A percentile compares a stretch with the other conserved stretches of the same genome.
Conservation (phyloP, 1,140 invertebrate species). For the Tetramorium parvispinum region DNA sequence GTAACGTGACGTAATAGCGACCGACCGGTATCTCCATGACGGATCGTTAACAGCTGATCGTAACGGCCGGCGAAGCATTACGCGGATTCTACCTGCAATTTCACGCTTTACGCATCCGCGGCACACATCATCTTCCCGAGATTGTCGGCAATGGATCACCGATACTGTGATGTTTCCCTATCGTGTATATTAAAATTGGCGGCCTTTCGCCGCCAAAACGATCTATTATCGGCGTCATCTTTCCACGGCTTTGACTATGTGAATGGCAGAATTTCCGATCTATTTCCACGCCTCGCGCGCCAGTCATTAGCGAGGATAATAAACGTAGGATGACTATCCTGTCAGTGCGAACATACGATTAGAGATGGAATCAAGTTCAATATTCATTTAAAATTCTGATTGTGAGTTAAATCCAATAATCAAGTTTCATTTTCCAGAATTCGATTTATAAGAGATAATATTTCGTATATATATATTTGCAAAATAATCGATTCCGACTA, state of each 20-base stretch:
- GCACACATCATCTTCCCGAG: constrained; percentile 39
- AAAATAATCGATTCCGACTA: too few relatives aligned
- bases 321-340: background rate
- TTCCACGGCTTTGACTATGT: background rate
- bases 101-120: constrained; percentile 51
- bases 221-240: constrained; percentile 13
- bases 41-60: constrained; percentile 59
- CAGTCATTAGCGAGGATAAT: background rate
- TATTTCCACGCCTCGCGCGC: background rate
- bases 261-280: constrained; percentile 7
- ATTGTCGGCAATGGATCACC: background rate
- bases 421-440: too few relatives aligned
- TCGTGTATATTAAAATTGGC: background rate
- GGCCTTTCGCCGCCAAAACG: background rate
- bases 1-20: constrained; percentile 31
- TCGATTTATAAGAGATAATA: too few relatives aligned
- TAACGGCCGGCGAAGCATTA: constrained; percentile 42
- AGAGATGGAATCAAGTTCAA: background rate
- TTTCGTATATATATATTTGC: too few relatives aligned
- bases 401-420: too few relatives aligned
- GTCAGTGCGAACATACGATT: too few relatives aligned
- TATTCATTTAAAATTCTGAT: too few relatives aligned
- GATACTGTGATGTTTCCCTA: background rate
- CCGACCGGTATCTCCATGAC: constrained; percentile 30
- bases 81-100: constrained; percentile 49